A percentile compares a stretch with the other conserved stretches of the same genome.
These are phyloP conservation scores for Hipposideros armiger DNA, from an alignment of 2,113 vertebrate genomes.

Conservation along the genomic window DNA sequence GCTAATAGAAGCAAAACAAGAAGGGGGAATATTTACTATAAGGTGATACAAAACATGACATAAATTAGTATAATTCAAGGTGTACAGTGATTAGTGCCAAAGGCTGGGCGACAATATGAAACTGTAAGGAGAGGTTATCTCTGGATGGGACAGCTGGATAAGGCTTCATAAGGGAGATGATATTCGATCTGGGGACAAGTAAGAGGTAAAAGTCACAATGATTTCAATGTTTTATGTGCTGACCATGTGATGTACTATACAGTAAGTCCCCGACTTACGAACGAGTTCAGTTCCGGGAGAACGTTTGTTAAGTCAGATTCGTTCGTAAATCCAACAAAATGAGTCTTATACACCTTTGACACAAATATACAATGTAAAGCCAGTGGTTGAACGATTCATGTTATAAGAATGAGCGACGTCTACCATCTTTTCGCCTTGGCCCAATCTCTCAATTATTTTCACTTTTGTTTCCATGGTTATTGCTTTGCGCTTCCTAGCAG, in stretches of 20 bases:
- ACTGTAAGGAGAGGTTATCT: not conserved
- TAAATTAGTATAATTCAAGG: not conserved
- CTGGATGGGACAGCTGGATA: not conserved
- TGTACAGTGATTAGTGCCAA: not conserved
- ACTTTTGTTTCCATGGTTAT: too few relatives aligned
- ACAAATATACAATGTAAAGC: too few relatives aligned
- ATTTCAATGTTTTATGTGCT: not conserved
- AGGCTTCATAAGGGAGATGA: not conserved
- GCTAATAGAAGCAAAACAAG: not conserved
- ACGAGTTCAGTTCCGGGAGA: too few relatives aligned
- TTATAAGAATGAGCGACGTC: too few relatives aligned
- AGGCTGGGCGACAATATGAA: not conserved
- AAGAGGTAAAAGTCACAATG: not conserved
- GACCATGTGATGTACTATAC: not conserved
- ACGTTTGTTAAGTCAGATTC: too few relatives aligned
- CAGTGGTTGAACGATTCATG: too few relatives aligned
- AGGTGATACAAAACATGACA: not conserved
- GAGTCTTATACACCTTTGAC: too few relatives aligned
- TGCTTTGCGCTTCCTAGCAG: too few relatives aligned
- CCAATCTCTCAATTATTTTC: too few relatives aligned
- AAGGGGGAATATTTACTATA: not conserved
- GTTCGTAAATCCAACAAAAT: too few relatives aligned
- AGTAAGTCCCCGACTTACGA: too few relatives aligned
- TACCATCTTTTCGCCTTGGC: too few relatives aligned
- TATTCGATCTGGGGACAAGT: not conserved